phyloP scores from a whole-genome alignment of 1,140 invertebrate species.

The Aphidius gifuensis region DNA sequence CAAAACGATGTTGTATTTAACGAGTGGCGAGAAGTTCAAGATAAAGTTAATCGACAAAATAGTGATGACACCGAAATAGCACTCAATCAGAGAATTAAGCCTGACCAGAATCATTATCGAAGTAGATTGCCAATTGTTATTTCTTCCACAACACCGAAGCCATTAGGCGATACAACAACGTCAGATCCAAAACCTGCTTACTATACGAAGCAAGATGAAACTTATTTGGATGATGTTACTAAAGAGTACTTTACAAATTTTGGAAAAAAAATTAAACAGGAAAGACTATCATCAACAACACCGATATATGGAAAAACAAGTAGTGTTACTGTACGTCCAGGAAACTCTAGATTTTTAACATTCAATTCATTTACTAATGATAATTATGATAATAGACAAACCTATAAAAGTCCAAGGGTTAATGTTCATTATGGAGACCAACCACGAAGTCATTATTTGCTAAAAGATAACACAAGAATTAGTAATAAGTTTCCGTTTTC shows the following conservation, averaged over 20 bases:
- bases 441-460: slow-evolving; percentile 46
- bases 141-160: slow-evolving; percentile 37
- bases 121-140: slow-evolving; percentile 9
- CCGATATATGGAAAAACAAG: slow-evolving; percentile 56
- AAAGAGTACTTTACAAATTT: slow-evolving; percentile 75
- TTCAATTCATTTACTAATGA: slow-evolving; percentile 30
- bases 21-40: slow-evolving; percentile 37
- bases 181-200: slow-evolving; percentile 65
- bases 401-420: slow-evolving; percentile 45
- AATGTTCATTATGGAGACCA: slow-evolving; percentile 48
- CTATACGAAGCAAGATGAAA: slow-evolving; percentile 70
- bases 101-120: slow-evolving; percentile 4
- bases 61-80: slow-evolving; percentile 31
- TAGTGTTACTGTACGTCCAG: slow-evolving; percentile 48
- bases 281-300: slow-evolving; percentile 53
- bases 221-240: slow-evolving; percentile 69
- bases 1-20: slow-evolving; percentile 27
- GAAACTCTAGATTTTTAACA: slow-evolving; percentile 33
- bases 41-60: slow-evolving; percentile 30
- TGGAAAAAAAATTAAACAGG: slow-evolving; percentile 64
- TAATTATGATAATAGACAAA: slow-evolving; percentile 39
- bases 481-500: slow-evolving; percentile 63
- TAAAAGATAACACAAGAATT: slow-evolving; percentile 62
- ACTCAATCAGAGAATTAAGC: slow-evolving; percentile 20
- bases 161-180: slow-evolving; percentile 42